These are phyloP conservation scores for Rhamphomyia laevipes DNA, from an alignment of 2,888 invertebrate genomes.

Conservation along the genomic window DNA sequence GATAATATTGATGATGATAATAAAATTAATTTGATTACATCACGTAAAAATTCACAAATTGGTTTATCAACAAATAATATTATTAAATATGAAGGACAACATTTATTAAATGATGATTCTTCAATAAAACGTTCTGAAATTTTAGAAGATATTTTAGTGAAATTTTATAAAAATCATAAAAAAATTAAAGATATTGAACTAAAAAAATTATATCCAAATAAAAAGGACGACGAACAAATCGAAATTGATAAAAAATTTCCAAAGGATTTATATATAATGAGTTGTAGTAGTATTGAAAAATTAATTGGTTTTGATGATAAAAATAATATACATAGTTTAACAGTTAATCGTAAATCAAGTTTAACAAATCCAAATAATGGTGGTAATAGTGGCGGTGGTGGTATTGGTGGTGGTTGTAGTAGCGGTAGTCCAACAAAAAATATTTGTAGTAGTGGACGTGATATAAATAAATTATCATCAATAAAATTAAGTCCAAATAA, in stretches of 20 bases:
- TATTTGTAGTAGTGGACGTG: constrained; percentile 14
- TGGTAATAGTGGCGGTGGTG: constrained; percentile 9
- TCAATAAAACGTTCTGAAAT: constrained; percentile 19
- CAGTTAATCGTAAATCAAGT: no score
- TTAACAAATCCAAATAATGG: not conserved
- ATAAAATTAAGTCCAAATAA: no score
- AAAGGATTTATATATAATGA: constrained; percentile 1
- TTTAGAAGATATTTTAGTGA: constrained; percentile 33
- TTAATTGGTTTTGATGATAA: not conserved
- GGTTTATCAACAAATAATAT: no score
- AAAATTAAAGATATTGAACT: constrained; percentile 28
- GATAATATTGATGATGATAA: not conserved
- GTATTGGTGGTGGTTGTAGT: constrained; percentile 2
- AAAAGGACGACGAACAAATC: constrained; percentile 22
- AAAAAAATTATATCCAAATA: constrained; percentile 2
- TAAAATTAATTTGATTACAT: no score
- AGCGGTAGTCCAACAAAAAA: constrained; percentile 12
- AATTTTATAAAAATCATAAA: constrained; percentile 34
- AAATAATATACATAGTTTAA: not conserved
- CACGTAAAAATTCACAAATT: no score
- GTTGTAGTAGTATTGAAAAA: constrained; percentile 3
- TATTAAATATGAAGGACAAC: no score
- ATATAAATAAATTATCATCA: no score
- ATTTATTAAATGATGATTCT: not conserved
- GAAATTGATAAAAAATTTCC: constrained; percentile 14